Evolutionary conservation across 2,113 vertebrate species (phyloP).

Genomic region (Oceanites oceanicus): DNA sequence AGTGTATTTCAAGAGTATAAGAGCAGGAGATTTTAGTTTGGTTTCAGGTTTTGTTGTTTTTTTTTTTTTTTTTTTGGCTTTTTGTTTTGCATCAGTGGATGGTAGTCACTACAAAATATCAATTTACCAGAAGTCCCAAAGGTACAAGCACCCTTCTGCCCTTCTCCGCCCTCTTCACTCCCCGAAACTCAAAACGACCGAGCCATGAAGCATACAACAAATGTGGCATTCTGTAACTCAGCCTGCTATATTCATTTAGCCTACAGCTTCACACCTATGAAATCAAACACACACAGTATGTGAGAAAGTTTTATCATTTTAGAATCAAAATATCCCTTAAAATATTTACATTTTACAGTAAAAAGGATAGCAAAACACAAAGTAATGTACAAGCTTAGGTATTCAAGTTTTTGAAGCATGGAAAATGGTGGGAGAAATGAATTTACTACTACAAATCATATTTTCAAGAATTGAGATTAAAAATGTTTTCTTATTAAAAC

Average conservation of each 20-base stretch:
- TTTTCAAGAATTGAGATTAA: conserved; percentile 60
- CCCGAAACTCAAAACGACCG: neutral
- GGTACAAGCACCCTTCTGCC: neutral
- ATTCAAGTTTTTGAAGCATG: conserved; percentile 82
- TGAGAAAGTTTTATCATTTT: conserved; percentile 84
- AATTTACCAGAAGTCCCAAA: neutral
- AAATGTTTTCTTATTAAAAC: conserved; percentile 63
- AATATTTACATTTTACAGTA: conserved; percentile 91
- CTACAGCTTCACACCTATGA: conserved; percentile 60
- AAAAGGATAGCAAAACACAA: conserved; percentile 87
- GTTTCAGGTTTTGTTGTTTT: neutral
- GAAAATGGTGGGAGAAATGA: conserved; percentile 69
- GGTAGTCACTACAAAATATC: neutral
- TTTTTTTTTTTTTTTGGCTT: neutral
- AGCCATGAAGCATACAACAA: conserved; percentile 4
- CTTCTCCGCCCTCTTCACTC: neutral
- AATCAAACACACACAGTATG: conserved; percentile 79
- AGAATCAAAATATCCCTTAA: conserved; percentile 89
- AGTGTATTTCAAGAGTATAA: neutral
- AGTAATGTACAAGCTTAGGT: conserved; percentile 85
- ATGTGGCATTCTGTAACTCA: neutral
- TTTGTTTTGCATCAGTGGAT: neutral
- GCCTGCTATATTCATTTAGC: conserved; percentile 12
- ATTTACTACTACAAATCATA: conserved; percentile 71
- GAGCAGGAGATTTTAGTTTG: neutral